Conservation (phyloP, 2,113 vertebrate genomes). For the Rhineura floridana region DNA sequence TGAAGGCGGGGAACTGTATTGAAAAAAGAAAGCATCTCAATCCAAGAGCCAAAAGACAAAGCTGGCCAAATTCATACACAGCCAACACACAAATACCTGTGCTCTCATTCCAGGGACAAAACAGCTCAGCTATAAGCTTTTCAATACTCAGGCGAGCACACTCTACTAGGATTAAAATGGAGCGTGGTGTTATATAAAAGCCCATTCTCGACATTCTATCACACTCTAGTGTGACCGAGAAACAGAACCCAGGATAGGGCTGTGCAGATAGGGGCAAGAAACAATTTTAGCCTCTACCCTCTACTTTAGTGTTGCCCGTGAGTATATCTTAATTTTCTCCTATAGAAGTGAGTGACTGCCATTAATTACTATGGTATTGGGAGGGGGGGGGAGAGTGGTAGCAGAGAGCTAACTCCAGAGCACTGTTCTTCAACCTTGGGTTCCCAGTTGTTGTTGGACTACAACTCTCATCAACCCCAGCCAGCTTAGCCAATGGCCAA, state of each 20-base stretch:
- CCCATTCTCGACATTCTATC: background rate
- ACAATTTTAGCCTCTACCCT: too few relatives aligned
- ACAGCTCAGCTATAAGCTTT: conserved; percentile 12
- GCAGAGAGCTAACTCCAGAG: background rate
- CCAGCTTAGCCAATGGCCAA: too few relatives aligned
- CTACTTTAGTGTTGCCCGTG: background rate
- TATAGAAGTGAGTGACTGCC: background rate
- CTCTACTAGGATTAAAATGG: background rate
- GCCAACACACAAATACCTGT: background rate
- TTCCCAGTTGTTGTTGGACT: too few relatives aligned
- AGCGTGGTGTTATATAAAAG: too few relatives aligned
- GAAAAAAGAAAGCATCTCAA: conserved; percentile 6
- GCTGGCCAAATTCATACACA: conserved; percentile 5
- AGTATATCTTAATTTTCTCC: background rate
- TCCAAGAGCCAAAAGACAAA: conserved; percentile 1
- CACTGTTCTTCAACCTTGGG: too few relatives aligned
- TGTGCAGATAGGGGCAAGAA: background rate
- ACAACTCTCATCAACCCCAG: too few relatives aligned
- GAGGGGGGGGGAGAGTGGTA: background rate
- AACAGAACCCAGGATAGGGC: background rate
- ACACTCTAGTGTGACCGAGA: background rate
- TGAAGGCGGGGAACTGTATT: background rate
- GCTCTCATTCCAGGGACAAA: background rate
- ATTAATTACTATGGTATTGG: background rate
- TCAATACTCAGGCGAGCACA: background rate